Conservation (phyloP, 2,888 invertebrate species). For the Athalia cordata region DNA sequence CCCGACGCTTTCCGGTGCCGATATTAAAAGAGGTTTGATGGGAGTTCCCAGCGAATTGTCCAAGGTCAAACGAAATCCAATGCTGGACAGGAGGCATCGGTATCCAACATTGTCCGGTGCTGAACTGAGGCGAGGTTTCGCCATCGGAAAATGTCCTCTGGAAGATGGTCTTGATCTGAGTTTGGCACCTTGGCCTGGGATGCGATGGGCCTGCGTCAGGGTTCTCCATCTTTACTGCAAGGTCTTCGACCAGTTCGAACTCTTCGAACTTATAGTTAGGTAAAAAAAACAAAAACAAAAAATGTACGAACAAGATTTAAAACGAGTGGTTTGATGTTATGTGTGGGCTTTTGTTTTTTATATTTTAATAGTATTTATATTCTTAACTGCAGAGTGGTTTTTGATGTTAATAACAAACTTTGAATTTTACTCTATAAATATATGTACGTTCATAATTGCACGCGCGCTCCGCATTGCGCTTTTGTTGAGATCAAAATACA, state of each 20-base stretch:
- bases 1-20: conserved; percentile 67
- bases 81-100: conserved; percentile 67
- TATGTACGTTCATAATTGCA: no score
- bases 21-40: conserved; percentile 61
- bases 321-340: background rate
- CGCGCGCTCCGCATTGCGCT: no score
- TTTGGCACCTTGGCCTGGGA: conserved; percentile 86
- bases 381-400: conserved; percentile 7
- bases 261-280: conserved; percentile 87
- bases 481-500: no score
- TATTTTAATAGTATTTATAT: background rate
- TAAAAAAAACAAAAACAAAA: conserved; percentile 70
- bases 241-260: conserved; percentile 88
- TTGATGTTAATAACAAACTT: conserved; percentile 14
- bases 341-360: background rate
- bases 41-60: conserved; percentile 47
- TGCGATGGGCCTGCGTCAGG: conserved; percentile 88
- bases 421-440: no score
- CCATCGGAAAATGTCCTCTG: conserved; percentile 72
- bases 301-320: background rate
- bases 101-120: conserved; percentile 69
- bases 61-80: conserved; percentile 60
- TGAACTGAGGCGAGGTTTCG: conserved; percentile 64
- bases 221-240: conserved; percentile 91
- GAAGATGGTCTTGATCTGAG: conserved; percentile 74